Percentiles rank a stretch among this genome's conserved stretches.
Evolutionary conservation across 2,888 invertebrate species (phyloP).

Genomic region (Camponotus fellah): DNA sequence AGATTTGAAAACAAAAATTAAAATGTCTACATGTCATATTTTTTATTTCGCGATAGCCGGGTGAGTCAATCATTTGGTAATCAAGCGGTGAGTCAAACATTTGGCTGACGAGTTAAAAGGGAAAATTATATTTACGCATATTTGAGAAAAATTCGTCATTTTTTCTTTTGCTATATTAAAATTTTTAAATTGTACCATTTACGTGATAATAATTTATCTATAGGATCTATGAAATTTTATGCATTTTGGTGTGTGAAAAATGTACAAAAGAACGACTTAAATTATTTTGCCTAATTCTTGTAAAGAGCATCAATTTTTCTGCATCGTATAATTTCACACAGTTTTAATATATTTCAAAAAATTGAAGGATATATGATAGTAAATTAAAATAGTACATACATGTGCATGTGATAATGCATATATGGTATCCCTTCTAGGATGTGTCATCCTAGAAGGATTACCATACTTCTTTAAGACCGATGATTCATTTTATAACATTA

Average conservation of each 20-base stretch:
- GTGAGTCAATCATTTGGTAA: conserved; percentile 30
- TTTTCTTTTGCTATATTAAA: not conserved
- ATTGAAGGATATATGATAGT: not conserved
- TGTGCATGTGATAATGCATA: not conserved
- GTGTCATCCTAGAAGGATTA: conserved; percentile 32
- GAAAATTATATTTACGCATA: not conserved
- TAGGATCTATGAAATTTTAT: not conserved
- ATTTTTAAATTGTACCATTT: not conserved
- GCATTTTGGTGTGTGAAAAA: not conserved
- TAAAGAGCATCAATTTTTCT: not conserved
- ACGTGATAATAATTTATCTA: not conserved
- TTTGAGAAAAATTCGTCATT: not conserved
- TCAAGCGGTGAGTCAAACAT: conserved; percentile 29
- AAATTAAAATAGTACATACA: not conserved
- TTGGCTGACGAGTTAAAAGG: not conserved
- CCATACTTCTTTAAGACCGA: not conserved
- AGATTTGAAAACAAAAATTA: conserved; percentile 5
- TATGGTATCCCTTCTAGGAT: not conserved
- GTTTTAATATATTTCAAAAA: not conserved
- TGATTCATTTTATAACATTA: not conserved
- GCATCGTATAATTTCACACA: not conserved
- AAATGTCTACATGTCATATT: not conserved
- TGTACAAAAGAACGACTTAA: not conserved
- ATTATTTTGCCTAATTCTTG: not conserved
- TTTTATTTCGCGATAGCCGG: not conserved